phyloP scores from a whole-genome alignment of 2,797 vertebrate genomes.

The Oreochromis mossambicus region DNA sequence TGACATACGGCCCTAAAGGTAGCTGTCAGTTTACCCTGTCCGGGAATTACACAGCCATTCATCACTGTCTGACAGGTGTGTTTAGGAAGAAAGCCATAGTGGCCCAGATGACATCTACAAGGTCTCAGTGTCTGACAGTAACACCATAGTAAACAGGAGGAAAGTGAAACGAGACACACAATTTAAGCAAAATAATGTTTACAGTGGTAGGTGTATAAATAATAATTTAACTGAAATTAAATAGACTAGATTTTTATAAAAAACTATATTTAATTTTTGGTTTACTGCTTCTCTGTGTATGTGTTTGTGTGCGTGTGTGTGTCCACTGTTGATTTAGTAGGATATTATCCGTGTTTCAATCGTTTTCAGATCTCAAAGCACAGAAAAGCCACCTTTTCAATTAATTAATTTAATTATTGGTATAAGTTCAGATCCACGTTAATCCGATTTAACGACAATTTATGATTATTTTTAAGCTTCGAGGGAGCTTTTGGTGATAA shows the following conservation, averaged over 20 bases:
- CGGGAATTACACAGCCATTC: constrained; percentile 52
- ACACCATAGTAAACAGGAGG: neutral
- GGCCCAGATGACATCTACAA: constrained; percentile 18
- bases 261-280: neutral
- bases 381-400: neutral
- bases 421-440: neutral
- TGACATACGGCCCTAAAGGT: constrained; percentile 61
- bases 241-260: neutral
- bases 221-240: neutral
- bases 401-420: neutral
- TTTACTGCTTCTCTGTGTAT: neutral
- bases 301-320: neutral
- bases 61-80: constrained; percentile 65
- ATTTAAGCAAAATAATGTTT: neutral
- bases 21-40: constrained; percentile 64
- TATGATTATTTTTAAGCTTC: neutral
- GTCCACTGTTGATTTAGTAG: neutral
- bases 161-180: neutral
- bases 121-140: neutral
- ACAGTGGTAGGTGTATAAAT: neutral
- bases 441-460: neutral
- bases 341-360: neutral
- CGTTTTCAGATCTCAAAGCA: neutral
- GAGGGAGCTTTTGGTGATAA: neutral
- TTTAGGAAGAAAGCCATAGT: constrained; percentile 23